A percentile compares a stretch with the other conserved stretches of the same genome.
These are phyloP conservation scores for Bubo bubo DNA, from an alignment of 2,113 vertebrate species.

Conservation along the genomic window DNA sequence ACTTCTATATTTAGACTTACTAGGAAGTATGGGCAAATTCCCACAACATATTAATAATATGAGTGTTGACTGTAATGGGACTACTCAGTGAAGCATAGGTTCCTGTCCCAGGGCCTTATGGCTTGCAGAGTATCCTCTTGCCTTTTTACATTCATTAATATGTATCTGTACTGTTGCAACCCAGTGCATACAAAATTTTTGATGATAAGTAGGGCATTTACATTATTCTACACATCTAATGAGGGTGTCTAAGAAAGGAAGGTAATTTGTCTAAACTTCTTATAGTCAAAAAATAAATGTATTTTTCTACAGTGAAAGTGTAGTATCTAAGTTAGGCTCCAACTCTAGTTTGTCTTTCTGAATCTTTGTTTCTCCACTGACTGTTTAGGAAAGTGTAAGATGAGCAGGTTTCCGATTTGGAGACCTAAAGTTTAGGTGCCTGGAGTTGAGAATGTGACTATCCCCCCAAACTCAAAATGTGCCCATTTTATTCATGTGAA, in stretches of 20 bases:
- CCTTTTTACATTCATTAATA: background rate
- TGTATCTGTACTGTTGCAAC: background rate
- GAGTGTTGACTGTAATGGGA: background rate
- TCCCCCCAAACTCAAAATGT: background rate
- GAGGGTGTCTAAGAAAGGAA: background rate
- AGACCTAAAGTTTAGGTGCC: background rate
- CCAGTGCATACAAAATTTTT: background rate
- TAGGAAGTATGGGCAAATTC: background rate
- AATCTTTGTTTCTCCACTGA: background rate
- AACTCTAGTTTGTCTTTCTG: background rate
- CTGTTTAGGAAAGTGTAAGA: background rate
- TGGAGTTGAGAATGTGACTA: background rate
- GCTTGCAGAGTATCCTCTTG: background rate
- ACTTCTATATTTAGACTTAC: background rate
- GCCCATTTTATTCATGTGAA: background rate
- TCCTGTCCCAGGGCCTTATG: background rate
- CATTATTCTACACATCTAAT: background rate
- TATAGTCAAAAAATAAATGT: background rate
- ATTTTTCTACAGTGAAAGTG: background rate
- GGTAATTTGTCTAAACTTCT: background rate
- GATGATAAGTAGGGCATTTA: background rate
- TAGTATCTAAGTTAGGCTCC: background rate
- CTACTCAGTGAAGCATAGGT: background rate
- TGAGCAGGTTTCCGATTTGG: background rate
- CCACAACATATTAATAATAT: background rate